Conservation (phyloP, 2,888 invertebrate genomes). For the Papilio elwesi region DNA sequence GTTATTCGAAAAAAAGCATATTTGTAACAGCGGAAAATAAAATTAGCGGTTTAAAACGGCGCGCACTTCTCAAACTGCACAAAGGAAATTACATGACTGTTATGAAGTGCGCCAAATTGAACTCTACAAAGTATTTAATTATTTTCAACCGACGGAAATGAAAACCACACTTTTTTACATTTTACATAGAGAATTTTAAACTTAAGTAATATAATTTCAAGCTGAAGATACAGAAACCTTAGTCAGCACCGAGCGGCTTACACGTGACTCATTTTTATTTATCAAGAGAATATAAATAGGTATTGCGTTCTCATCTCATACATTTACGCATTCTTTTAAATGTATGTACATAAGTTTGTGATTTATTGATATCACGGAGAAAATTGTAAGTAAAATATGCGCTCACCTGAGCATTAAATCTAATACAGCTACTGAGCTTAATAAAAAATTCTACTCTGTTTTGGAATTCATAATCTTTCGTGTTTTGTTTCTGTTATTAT, state of each 20-base stretch:
- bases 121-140: slow-evolving; percentile 13
- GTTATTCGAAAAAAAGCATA: slow-evolving; percentile 14
- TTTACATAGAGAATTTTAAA: too few species aligned
- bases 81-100: slow-evolving; percentile 24
- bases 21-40: slow-evolving; percentile 20
- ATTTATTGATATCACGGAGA: not conserved
- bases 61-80: slow-evolving; percentile 24
- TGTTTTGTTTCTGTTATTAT: not conserved
- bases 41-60: slow-evolving; percentile 21
- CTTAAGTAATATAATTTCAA: too few species aligned
- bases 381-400: not conserved
- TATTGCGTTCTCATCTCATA: too few species aligned
- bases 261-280: too few species aligned
- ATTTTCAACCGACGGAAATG: slow-evolving; percentile 5
- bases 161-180: not conserved
- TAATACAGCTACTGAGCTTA: slow-evolving; percentile 3
- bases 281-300: too few species aligned
- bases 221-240: too few species aligned
- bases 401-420: slow-evolving; percentile 3
- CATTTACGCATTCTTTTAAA: too few species aligned
- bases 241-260: too few species aligned
- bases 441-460: slow-evolving; percentile 12
- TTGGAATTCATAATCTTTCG: not conserved
- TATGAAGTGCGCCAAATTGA: slow-evolving; percentile 22
- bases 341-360: not conserved